These are phyloP conservation scores for Lasioglossum pauxillum DNA, from an alignment of 2,888 invertebrate species.

Conservation along the genomic window DNA sequence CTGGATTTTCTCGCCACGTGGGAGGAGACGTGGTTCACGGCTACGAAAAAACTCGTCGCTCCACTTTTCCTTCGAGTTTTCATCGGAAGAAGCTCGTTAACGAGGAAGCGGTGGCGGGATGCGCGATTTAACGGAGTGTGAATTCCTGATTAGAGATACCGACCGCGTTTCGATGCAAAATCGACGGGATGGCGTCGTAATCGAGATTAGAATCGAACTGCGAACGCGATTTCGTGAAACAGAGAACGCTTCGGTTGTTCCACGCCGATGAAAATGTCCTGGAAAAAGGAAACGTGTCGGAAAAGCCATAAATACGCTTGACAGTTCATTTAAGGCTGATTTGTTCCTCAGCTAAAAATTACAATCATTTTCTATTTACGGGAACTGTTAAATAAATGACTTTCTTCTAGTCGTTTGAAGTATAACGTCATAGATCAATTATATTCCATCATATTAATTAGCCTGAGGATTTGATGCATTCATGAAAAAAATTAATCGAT, in stretches of 20 bases:
- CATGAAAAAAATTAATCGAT: neutral
- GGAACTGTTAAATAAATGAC: neutral
- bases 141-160: constrained; percentile 78
- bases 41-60: constrained; percentile 49
- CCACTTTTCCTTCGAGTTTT: constrained; percentile 57
- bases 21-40: constrained; percentile 17
- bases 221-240: neutral
- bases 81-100: constrained; percentile 71
- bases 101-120: constrained; percentile 53
- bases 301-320: neutral
- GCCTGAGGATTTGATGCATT: neutral
- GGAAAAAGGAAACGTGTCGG: neutral
- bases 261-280: neutral
- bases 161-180: constrained; percentile 33
- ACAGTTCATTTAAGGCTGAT: neutral
- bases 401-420: neutral
- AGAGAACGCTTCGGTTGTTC: neutral
- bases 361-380: neutral
- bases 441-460: too few relatives aligned
- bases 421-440: too few relatives aligned
- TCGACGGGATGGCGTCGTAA: constrained; percentile 38
- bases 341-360: neutral
- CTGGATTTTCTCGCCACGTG: neutral
- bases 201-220: constrained; percentile 61
- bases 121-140: constrained; percentile 78